Conservation (phyloP, 2,113 vertebrate species). For the Esox niger region DNA sequence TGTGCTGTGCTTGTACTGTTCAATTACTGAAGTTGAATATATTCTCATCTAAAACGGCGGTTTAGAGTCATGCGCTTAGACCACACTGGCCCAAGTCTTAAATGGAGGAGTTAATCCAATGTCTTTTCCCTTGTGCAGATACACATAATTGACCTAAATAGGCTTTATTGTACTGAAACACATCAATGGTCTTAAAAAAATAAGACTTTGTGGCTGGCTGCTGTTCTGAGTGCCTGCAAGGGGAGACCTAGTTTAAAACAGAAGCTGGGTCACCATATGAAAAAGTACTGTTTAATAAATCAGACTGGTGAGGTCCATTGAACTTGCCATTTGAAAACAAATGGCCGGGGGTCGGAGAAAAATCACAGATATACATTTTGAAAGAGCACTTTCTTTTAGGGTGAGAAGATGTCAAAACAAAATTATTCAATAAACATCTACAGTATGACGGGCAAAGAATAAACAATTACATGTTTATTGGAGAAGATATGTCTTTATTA, state of each 20-base stretch:
- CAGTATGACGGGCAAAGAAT: not conserved
- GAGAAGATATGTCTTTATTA: slow-evolving; percentile 49
- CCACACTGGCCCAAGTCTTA: no score
- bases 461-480: slow-evolving; percentile 19
- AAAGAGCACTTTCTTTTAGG: not conserved
- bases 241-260: slow-evolving; percentile 26
- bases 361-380: not conserved
- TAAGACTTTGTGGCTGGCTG: not conserved
- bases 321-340: not conserved
- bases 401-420: not conserved
- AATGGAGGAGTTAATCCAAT: no score
- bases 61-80: no score
- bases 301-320: not conserved
- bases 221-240: not conserved
- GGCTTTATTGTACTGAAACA: not conserved
- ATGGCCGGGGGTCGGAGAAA: not conserved
- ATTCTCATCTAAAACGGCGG: no score
- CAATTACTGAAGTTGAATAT: no score
- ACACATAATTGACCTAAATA: not conserved
- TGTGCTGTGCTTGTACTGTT: no score
- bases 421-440: not conserved
- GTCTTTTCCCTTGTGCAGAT: no score
- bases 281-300: slow-evolving; percentile 16
- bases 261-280: slow-evolving; percentile 8
- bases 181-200: not conserved